Evolutionary conservation across 2,888 invertebrate species (phyloP), one percentile per base, ranked within the genome.

Genomic region (Diadromus collaris): DNA sequence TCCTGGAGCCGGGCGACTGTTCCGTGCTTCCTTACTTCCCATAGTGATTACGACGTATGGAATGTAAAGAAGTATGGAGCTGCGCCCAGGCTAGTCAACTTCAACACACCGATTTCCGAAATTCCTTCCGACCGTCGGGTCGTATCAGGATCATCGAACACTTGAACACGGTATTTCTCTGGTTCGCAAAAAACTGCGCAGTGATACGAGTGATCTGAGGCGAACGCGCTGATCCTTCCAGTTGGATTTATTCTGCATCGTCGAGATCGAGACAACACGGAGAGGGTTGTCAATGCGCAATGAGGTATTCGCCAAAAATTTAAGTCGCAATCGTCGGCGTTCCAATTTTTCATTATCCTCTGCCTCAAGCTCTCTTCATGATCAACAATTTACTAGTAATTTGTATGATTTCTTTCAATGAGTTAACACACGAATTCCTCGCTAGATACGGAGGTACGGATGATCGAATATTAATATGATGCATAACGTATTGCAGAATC

Each of bases 11-110:
- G 92, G 91, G 93, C 92, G 93, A 93, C 92, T 94, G 95, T 95
- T 95, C 96, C 96, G 96, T 97, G 95, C 97, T 97, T 97, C 96
- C 95, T 96, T 96, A 96, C 96, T 96, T 96, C 96, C 96, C 96
- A 96, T 96, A 97, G 95, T 95, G 93, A 91, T 91, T 93, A 93
- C 89, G 92, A 94, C 94, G 92, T 97, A 97, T 97, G 97, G 97
- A 97, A 97, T 97, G 97, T 97, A 97, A 97, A 97, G 97, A 97
- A 97, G 97, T 97, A 96, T 96, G 96, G 96, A 95, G 95, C 95
- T 93, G 89, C 86, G 87, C 86, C 81, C 84, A 85, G 89, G 89
- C 85, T 82, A 80, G 76, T 83, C 88, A 78, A 44, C 64, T 61
- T 34, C 32, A 65, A 60, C 32, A n/a, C 27, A 27, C 6, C 41